Percentiles rank a stretch among this genome's conserved stretches.
These are phyloP conservation scores for Cephalopterus ornatus DNA, from an alignment of 2,113 vertebrate genomes.

Conservation along the genomic window DNA sequence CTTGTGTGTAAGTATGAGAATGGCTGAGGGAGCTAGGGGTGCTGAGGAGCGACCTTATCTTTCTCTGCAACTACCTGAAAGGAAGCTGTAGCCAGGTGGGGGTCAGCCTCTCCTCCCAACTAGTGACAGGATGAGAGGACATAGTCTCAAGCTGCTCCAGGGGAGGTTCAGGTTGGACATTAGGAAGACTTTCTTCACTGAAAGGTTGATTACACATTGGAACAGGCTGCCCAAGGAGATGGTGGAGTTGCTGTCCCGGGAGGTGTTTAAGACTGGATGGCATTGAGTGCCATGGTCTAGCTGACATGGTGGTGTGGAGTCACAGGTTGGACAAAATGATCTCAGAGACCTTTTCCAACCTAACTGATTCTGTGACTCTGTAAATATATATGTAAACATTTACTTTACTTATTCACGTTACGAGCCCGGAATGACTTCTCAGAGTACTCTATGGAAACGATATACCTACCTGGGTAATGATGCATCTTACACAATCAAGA, in stretches of 20 bases:
- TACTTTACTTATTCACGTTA: accelerated
- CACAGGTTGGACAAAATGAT: background rate
- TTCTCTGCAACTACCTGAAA: background rate
- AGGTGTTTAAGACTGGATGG: background rate
- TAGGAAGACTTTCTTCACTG: background rate
- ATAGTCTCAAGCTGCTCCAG: background rate
- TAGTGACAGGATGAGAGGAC: background rate
- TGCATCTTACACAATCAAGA: accelerated
- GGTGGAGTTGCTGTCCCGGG: background rate
- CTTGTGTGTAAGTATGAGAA: background rate
- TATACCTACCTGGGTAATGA: accelerated
- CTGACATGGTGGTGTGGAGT: no score
- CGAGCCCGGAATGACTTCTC: accelerated
- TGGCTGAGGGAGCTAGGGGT: accelerated
- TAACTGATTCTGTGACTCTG: background rate
- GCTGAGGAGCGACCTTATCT: background rate
- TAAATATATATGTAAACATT: accelerated
- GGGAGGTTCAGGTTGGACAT: background rate
- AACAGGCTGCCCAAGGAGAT: background rate
- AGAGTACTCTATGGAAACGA: accelerated
- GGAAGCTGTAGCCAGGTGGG: background rate
- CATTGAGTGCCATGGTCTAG: background rate
- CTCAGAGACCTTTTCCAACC: background rate
- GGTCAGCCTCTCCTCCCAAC: background rate
- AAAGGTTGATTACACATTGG: background rate